A percentile compares a stretch with the other conserved stretches of the same genome.
These are phyloP conservation scores for Ips nitidus DNA, from an alignment of 1,140 invertebrate species.

Conservation along the genomic window DNA sequence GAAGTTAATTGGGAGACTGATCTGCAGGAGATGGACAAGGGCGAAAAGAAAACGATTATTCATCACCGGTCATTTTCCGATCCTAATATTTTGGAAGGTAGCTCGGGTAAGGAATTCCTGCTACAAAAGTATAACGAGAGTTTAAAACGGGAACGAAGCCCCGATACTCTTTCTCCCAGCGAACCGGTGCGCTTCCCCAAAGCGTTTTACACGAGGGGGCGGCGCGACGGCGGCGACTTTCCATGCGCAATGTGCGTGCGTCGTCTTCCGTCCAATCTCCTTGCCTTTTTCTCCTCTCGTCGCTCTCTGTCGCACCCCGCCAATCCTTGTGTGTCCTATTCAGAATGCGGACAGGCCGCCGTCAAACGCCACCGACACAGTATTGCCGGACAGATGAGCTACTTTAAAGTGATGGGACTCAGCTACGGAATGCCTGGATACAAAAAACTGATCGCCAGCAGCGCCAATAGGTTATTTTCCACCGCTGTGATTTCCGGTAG, in stretches of 20 bases:
- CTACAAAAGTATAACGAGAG: slow-evolving; percentile 43
- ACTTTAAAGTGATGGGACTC: slow-evolving; percentile 83
- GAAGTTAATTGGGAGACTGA: slow-evolving; percentile 46
- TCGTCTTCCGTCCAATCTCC: slow-evolving; percentile 53
- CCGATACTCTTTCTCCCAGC: slow-evolving; percentile 22
- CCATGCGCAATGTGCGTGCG: slow-evolving; percentile 53
- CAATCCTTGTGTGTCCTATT: slow-evolving; percentile 49
- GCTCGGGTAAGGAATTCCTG: slow-evolving; percentile 39
- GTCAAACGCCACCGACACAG: slow-evolving; percentile 83
- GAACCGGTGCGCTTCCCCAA: background rate
- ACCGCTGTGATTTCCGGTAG: slow-evolving; percentile 93
- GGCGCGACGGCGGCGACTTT: slow-evolving; percentile 33
- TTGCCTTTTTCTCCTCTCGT: slow-evolving; percentile 49
- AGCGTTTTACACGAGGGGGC: background rate
- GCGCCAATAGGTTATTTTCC: slow-evolving; percentile 82
- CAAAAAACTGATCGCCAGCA: slow-evolving; percentile 68
- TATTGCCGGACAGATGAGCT: slow-evolving; percentile 90
- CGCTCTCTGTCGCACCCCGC: slow-evolving; percentile 48
- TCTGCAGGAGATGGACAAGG: slow-evolving; percentile 30
- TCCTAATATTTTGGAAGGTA: slow-evolving; percentile 48
- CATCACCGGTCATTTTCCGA: slow-evolving; percentile 49
- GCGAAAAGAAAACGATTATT: slow-evolving; percentile 7
- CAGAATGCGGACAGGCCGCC: slow-evolving; percentile 66
- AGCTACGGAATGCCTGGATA: slow-evolving; percentile 60
- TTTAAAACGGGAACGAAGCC: slow-evolving; percentile 15